These are phyloP conservation scores for Oconnorella tubifera DNA, from an alignment of 2,888 invertebrate genomes.

Conservation along the genomic window DNA sequence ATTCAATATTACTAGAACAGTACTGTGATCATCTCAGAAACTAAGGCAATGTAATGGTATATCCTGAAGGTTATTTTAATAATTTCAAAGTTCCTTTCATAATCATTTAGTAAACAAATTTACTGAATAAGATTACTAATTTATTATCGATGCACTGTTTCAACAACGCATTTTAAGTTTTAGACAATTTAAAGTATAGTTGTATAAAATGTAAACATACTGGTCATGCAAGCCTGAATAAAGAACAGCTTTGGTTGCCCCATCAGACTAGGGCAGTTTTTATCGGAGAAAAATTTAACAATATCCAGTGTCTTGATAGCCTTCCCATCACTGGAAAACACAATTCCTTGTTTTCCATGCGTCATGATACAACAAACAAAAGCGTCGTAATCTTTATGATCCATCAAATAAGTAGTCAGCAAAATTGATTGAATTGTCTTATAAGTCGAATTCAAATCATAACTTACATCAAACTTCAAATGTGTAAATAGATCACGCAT, in stretches of 20 bases:
- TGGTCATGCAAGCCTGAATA: slow-evolving; percentile 49
- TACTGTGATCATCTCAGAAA: no score
- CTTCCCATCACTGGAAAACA: slow-evolving; percentile 43
- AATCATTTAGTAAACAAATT: no score
- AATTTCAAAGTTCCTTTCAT: no score
- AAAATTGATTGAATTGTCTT: slow-evolving; percentile 38
- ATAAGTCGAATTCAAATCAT: slow-evolving; percentile 36
- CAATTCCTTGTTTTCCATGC: slow-evolving; percentile 39
- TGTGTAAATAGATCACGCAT: background rate
- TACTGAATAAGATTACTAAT: no score
- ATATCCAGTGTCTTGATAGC: slow-evolving; percentile 37
- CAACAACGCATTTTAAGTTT: no score
- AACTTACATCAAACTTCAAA: background rate
- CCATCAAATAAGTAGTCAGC: slow-evolving; percentile 30
- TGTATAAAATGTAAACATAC: no score
- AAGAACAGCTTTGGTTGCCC: slow-evolving; percentile 53
- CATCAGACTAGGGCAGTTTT: slow-evolving; percentile 41
- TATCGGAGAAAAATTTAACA: slow-evolving; percentile 39
- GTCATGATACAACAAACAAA: slow-evolving; percentile 48
- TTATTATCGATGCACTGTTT: no score
- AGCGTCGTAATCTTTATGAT: slow-evolving; percentile 42
- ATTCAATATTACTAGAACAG: no score
- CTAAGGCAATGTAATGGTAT: no score
- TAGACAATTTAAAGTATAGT: no score
- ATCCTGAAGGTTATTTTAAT: no score